These are phyloP conservation scores for Aquatica leii DNA, from an alignment of 2,888 invertebrate species.

Conservation along the genomic window DNA sequence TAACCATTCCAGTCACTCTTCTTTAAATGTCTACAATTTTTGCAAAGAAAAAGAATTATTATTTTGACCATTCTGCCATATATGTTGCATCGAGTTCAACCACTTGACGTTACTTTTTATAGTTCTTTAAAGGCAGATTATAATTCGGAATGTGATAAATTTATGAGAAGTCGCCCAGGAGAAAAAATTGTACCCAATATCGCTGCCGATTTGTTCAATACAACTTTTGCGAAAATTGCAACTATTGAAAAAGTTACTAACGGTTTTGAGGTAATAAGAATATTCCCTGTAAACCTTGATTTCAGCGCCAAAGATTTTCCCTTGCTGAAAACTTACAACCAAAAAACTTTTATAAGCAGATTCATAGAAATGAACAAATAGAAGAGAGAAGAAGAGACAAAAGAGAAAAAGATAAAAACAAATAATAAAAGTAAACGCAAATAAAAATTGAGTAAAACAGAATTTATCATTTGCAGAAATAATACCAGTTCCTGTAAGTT, in stretches of 20 bases:
- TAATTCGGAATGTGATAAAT: neutral
- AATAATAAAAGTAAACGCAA: no score
- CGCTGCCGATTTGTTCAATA: neutral
- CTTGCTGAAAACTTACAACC: neutral
- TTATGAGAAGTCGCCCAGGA: neutral
- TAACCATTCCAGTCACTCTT: neutral
- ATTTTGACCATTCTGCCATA: neutral
- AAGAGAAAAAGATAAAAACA: neutral
- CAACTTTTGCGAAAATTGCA: neutral
- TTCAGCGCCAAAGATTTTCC: neutral
- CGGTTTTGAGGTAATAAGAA: neutral
- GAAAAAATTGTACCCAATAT: neutral
- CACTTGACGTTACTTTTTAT: neutral
- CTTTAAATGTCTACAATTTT: neutral
- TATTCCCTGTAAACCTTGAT: neutral
- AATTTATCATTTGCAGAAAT: no score
- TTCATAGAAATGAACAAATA: neutral
- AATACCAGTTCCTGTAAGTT: no score
- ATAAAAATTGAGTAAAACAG: no score
- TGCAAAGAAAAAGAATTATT: neutral
- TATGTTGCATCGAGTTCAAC: no score
- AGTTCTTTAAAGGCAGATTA: neutral
- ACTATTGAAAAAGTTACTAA: neutral
- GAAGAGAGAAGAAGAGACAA: neutral
- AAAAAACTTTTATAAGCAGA: neutral